Base-by-base conservation (phyloP, 2,797 vertebrate species). In the Tragelaphus oryx region DNA sequence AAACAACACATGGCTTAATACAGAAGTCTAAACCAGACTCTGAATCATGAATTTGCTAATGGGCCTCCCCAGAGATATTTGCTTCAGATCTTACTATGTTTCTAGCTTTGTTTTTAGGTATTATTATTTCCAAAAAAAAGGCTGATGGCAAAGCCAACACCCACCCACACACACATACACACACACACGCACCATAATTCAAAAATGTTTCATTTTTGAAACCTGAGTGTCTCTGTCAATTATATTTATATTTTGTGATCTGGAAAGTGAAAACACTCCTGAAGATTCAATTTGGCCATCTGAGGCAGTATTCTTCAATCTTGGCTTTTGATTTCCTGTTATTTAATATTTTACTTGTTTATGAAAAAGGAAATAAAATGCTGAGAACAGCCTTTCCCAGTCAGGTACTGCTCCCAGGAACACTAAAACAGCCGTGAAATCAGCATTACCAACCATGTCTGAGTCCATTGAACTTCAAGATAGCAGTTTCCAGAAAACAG, bases 1-100 rank as follows among this genome's bases (percentile, higher is more conserved):
- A 85, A 95, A 93, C 44, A 86, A 86, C 78, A 57, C 90, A 88
- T 46, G 55, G 55, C 55, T 94, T 94, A 89, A 75, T 75, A 92
- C n/a, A 92, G 60, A 93, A 44, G 16, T 62, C 93, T 59, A 52
- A 78, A 52, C 17, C 93, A 95, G 65, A 92, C 55, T 76, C 8
- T 54, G 46, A 83, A 44, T 81, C 48, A 84, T 80, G 46, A 74
- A 57, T 82, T 89, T 89, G 41, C 41, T 88, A 89, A 57, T 24
- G 16, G n/a, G 48, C 59, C 71, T 91, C 87, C 41, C 78, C 55
- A 26, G 24, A 37, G 26, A 92, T 65, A 65, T n/a, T 8, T 68
- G 28, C 33, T 55, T 94, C 41, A 55, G 62, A 65, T n/a, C 17
- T 83, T 30, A 62, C 18, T 44, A 24, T 74, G 14, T 24, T 83